Conservation (phyloP, 2,797 vertebrate species). For the Gobionotothen gibberifrons region DNA sequence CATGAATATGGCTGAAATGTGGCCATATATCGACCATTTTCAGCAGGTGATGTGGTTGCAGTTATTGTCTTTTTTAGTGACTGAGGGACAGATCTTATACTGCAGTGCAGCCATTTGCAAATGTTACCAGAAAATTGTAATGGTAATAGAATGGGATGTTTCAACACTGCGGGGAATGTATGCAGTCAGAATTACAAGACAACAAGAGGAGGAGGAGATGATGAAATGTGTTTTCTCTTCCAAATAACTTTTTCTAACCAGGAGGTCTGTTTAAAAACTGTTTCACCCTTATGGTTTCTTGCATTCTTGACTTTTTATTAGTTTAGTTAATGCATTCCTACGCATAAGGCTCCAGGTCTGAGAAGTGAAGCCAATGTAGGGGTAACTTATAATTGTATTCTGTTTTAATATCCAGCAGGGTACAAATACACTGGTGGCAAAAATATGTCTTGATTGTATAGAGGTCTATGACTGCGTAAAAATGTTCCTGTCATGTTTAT, state of each 20-base stretch:
- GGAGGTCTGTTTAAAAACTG: slow-evolving; percentile 4
- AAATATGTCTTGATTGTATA: too few species aligned
- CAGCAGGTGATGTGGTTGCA: slow-evolving; percentile 11
- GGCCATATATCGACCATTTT: slow-evolving; percentile 57
- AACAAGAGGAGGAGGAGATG: too few species aligned
- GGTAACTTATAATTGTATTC: too few species aligned
- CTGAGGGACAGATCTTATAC: slow-evolving; percentile 22
- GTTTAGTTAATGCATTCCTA: not conserved
- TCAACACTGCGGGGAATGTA: too few species aligned
- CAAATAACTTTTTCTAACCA: not conserved
- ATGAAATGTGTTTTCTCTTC: not conserved
- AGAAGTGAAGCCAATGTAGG: too few species aligned
- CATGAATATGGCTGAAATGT: slow-evolving; percentile 46
- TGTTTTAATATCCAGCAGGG: too few species aligned
- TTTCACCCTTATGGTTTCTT: not conserved
- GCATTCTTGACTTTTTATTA: not conserved
- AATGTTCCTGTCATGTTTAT: too few species aligned
- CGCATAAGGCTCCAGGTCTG: too few species aligned
- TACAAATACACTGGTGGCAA: too few species aligned
- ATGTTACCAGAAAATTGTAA: not conserved
- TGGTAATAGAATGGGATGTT: too few species aligned
- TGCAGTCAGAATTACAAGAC: too few species aligned
- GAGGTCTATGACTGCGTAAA: too few species aligned
- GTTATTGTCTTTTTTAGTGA: slow-evolving; percentile 39
- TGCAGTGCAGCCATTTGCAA: not conserved